Percentiles rank a stretch among this genome's conserved stretches.
Conservation (phyloP, 2,113 vertebrate genomes). For the Amia ocellicauda region DNA sequence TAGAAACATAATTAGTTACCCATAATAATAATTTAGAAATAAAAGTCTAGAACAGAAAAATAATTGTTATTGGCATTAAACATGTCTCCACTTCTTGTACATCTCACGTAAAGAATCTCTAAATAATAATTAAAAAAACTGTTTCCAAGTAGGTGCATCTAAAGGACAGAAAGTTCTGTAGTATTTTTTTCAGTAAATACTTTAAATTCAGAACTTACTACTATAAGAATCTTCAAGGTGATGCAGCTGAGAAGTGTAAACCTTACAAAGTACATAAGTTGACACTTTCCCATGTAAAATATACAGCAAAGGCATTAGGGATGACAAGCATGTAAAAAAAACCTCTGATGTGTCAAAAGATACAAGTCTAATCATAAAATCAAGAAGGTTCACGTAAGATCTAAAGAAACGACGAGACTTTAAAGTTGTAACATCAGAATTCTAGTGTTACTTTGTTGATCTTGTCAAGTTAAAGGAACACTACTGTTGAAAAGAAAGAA, state of each 20-base stretch:
- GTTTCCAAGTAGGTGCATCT: no score
- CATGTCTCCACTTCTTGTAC: no score
- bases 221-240: slow-evolving; percentile 57
- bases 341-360: slow-evolving; percentile 69
- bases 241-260: slow-evolving; percentile 57
- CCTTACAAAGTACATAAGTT: slow-evolving; percentile 71
- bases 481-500: no score
- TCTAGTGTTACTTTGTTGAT: slow-evolving; percentile 40
- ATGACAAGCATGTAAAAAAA: slow-evolving; percentile 62
- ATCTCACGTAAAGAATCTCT: no score
- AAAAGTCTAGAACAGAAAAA: no score
- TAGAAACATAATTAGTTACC: no score
- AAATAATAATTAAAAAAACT: no score
- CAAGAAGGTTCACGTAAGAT: slow-evolving; percentile 58
- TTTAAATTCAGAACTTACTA: slow-evolving; percentile 60
- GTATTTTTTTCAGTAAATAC: background rate
- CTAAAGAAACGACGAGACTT: slow-evolving; percentile 53
- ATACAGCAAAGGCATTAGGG: slow-evolving; percentile 52
- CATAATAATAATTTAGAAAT: no score
- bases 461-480: slow-evolving; percentile 34
- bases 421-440: slow-evolving; percentile 51
- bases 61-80: no score
- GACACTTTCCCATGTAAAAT: slow-evolving; percentile 40
- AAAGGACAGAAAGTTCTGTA: no score
- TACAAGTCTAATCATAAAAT: slow-evolving; percentile 56